These are phyloP conservation scores for Romanomermis culicivorax DNA, from an alignment of 2,888 invertebrate genomes.

Conservation along the genomic window DNA sequence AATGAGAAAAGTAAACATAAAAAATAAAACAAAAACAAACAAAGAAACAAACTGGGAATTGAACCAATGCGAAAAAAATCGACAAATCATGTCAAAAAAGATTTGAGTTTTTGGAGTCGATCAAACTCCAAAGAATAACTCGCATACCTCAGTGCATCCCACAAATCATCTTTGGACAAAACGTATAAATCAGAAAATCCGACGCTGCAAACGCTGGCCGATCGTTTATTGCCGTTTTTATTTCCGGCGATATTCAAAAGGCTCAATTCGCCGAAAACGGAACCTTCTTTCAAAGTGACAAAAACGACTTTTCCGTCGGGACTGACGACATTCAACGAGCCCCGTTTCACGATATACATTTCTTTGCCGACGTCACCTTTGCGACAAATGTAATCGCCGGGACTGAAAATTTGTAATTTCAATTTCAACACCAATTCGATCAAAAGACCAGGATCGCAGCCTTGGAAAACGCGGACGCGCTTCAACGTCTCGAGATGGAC, in stretches of 20 bases:
- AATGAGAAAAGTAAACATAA: too few species aligned
- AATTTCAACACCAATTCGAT: slow-evolving; percentile 75
- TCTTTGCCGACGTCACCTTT: slow-evolving; percentile 92
- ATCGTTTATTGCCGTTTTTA: slow-evolving; percentile 28
- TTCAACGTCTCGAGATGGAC: slow-evolving; percentile 73
- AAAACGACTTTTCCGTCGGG: slow-evolving; percentile 18
- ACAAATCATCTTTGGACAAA: slow-evolving; percentile 24
- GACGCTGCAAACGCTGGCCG: slow-evolving; percentile 15
- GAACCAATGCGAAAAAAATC: too few species aligned
- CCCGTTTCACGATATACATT: slow-evolving; percentile 53
- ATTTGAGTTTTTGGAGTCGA: too few species aligned
- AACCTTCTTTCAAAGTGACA: slow-evolving; percentile 8
- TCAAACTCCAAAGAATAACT: too few species aligned
- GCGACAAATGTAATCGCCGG: slow-evolving; percentile 80
- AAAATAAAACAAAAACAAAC: too few species aligned
- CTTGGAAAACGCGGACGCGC: slow-evolving; percentile 36
- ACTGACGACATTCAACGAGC: slow-evolving; percentile 24
- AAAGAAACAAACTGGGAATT: too few species aligned
- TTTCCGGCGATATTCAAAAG: slow-evolving; percentile 31
- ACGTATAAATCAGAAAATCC: slow-evolving; percentile 26
- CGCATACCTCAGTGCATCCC: slow-evolving; percentile 18
- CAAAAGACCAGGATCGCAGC: slow-evolving; percentile 74
- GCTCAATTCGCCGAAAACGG: slow-evolving; percentile 8
- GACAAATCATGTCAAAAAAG: too few species aligned
- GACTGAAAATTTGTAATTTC: slow-evolving; percentile 56